phyloP scores from a whole-genome alignment of 1,140 invertebrate genomes.

The Adelges cooleyi region DNA sequence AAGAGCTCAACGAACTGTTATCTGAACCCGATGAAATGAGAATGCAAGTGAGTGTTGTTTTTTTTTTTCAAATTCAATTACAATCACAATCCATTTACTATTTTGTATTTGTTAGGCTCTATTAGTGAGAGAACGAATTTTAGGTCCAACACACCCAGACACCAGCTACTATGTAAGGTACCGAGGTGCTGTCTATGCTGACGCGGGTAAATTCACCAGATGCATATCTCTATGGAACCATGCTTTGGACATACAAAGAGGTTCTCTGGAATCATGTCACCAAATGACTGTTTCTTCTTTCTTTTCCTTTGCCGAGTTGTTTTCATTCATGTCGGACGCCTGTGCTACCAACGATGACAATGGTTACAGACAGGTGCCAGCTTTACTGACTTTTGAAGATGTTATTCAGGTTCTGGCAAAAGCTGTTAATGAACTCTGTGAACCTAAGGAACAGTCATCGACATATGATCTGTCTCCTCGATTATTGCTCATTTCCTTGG shows the following conservation, averaged over 20 bases:
- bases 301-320: conserved; percentile 87
- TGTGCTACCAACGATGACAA: conserved; percentile 37
- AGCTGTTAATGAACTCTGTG: conserved; percentile 35
- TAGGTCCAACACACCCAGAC: conserved; percentile 86
- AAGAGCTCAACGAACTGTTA: conserved; percentile 72
- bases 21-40: conserved; percentile 89
- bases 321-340: conserved; percentile 83
- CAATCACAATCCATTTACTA: not conserved
- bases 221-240: conserved; percentile 93
- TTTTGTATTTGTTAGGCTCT: conserved; percentile 45
- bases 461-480: not conserved
- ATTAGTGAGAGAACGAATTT: conserved; percentile 82
- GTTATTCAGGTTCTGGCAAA: conserved; percentile 39
- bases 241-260: conserved; percentile 92
- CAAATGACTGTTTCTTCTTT: conserved; percentile 88
- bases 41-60: conserved; percentile 71
- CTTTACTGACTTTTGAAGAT: conserved; percentile 39
- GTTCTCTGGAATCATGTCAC: conserved; percentile 81
- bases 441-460: conserved; percentile 15
- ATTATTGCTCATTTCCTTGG: conserved; percentile 27
- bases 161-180: conserved; percentile 85
- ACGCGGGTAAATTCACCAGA: conserved; percentile 80
- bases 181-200: conserved; percentile 86
- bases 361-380: conserved; percentile 32
- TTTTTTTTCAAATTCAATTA: conserved; percentile 34